Percentiles rank a stretch among this genome's conserved stretches.
These are phyloP conservation scores for Clupea harengus DNA, from an alignment of 2,113 vertebrate species.

Conservation along the genomic window DNA sequence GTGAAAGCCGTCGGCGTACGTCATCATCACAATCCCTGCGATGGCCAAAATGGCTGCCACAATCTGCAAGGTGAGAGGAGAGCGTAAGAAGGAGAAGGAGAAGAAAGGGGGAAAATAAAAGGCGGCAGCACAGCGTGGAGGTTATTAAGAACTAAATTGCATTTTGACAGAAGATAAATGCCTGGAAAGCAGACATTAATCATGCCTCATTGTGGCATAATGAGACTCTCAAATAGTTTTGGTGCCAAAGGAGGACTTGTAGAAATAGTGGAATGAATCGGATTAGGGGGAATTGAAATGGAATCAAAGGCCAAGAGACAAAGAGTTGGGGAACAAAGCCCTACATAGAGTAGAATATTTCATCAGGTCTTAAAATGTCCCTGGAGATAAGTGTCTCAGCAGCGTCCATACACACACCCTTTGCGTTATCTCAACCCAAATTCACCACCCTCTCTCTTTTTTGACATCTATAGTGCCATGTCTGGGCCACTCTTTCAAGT, in stretches of 20 bases:
- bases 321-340: not conserved
- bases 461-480: not conserved
- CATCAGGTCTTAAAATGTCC: not conserved
- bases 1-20: conserved; percentile 94
- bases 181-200: not conserved
- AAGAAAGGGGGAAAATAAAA: conserved; percentile 25
- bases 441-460: not conserved
- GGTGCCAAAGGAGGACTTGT: not conserved
- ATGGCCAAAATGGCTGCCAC: conserved; percentile 97
- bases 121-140: conserved; percentile 12
- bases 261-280: not conserved
- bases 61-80: conserved; percentile 74
- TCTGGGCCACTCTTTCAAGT: not conserved
- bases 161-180: conserved; percentile 2
- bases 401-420: not conserved
- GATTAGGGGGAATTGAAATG: not conserved
- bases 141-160: not conserved
- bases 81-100: not conserved
- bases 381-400: not conserved
- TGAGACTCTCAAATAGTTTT: conserved; percentile 5
- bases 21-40: conserved; percentile 98
- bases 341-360: not conserved
- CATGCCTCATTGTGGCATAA: not conserved
- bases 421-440: not conserved
- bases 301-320: not conserved